phyloP scores from a whole-genome alignment of 2,797 vertebrate species.

The Aldrovandia affinis region DNA sequence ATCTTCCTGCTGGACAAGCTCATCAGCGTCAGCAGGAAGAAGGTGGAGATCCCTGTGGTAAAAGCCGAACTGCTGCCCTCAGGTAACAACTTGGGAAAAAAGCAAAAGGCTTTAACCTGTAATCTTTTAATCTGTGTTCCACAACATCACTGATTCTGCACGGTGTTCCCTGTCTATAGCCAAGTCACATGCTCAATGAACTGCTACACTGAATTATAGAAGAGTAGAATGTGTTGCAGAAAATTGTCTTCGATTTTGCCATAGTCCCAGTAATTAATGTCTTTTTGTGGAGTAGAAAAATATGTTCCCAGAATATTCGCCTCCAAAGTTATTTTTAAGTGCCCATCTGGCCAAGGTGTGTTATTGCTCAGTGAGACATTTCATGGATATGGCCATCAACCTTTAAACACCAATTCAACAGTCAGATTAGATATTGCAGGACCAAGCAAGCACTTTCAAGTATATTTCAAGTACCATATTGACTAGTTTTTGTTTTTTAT shows the following conservation, averaged over 20 bases:
- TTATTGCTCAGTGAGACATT: background rate
- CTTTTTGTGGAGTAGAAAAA: too few species aligned
- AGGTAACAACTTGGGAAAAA: slow-evolving; percentile 69
- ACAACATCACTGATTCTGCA: background rate
- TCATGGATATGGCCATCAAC: background rate
- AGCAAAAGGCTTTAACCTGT: too few species aligned
- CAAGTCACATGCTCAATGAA: too few species aligned
- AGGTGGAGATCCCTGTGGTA: slow-evolving; percentile 88
- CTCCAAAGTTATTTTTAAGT: background rate
- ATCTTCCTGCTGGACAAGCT: slow-evolving; percentile 90
- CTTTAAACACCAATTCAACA: background rate
- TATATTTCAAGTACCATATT: background rate
- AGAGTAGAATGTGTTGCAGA: too few species aligned
- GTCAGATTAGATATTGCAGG: background rate
- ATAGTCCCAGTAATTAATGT: too few species aligned
- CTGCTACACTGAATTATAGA: too few species aligned
- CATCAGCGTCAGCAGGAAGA: slow-evolving; percentile 93
- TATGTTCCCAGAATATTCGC: too few species aligned
- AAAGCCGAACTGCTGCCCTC: slow-evolving; percentile 90
- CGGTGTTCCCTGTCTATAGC: background rate
- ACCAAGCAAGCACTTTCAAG: background rate
- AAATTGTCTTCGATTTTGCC: too few species aligned
- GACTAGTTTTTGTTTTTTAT: background rate
- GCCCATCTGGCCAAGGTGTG: background rate
- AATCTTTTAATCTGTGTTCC: background rate